These are phyloP conservation scores for Drosophila saltans DNA, from an alignment of 1,140 invertebrate genomes.

Conservation along the genomic window DNA sequence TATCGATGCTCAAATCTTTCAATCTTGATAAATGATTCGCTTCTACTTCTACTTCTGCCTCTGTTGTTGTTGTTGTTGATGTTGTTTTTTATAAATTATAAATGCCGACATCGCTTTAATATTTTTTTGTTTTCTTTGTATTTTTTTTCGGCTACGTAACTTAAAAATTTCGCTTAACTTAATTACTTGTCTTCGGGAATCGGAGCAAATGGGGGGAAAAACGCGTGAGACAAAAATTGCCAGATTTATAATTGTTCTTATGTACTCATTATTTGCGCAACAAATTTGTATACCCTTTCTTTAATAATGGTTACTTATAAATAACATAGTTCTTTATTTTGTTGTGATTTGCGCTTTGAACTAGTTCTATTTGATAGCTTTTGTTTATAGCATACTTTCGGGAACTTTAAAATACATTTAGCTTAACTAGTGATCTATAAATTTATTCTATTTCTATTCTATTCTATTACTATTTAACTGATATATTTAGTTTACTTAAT, in stretches of 20 bases:
- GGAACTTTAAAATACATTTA: neutral
- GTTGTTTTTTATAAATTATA: slow-evolving; percentile 70
- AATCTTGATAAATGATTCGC: slow-evolving; percentile 41
- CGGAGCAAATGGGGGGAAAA: neutral
- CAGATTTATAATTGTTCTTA: neutral
- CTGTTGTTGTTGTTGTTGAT: slow-evolving; percentile 1
- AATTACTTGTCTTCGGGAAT: slow-evolving; percentile 43
- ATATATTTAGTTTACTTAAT: too few relatives aligned
- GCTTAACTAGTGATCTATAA: neutral
- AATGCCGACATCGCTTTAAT: slow-evolving; percentile 62
- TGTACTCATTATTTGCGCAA: neutral
- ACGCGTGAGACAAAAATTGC: neutral
- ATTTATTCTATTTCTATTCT: neutral
- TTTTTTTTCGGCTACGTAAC: slow-evolving; percentile 36
- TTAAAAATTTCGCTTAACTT: slow-evolving; percentile 69
- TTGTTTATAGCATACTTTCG: neutral
- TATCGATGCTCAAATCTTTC: slow-evolving; percentile 74
- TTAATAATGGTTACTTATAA: neutral
- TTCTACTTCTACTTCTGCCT: slow-evolving; percentile 17
- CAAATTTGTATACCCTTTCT: neutral
- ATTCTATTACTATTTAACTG: too few relatives aligned
- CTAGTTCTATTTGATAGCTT: neutral
- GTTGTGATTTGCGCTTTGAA: too few relatives aligned
- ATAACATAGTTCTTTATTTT: neutral
- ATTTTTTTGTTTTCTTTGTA: slow-evolving; percentile 14